Evolutionary conservation across 2,113 vertebrate species (phyloP), one percentile per base, ranked within the genome.

Genomic region (Rhinichthys klamathensis): DNA sequence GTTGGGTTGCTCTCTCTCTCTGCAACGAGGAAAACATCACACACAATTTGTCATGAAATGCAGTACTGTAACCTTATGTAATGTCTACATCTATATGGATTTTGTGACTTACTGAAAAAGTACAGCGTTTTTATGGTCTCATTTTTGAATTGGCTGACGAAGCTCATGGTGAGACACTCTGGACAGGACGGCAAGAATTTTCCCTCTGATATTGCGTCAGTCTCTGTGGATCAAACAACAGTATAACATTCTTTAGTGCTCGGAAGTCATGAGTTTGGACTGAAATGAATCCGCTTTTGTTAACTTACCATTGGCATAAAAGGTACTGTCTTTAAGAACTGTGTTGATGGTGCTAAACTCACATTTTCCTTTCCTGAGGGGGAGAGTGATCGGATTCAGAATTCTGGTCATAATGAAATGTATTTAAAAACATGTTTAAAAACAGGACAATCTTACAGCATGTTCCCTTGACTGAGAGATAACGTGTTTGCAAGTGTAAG

Each of bases 41-140:
- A 58, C 21, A 25, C n/a, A n/a, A 25, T 25, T 61, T 10, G n/a
- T n/a, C 18, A 12, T 12, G 21, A 11, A 41, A n/a, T n/a, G 6
- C 18, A 72, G 1, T 0, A 4, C 10, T 69, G 38, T 38, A 69
- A 41, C 69, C 4, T 41, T 21, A 70, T 11, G 67, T 70, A 11
- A 41, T 61, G 58, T 61, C n/a, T 12, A 25, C 3, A n/a, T n/a
- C 32, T 23, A 12, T 23, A 41, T 70, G 21, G 35, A 41, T 72
- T 49, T 25, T 25, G 27, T 77, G 23, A 85, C 70, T 80, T 76
- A 88, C 87, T 69, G 35, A 88, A 85, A 16, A 85, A 32, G 35
- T 73, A 70, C 35, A 87, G 49, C 3, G 60, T 3, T 21, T 60
- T 73, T 6, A n/a, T 35, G 46, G 58, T 44, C 69, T 58, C 21